Percentiles rank a stretch among this genome's conserved stretches.
Conservation (phyloP, 1,140 invertebrate species). For the Drosophila kanapiae region DNA sequence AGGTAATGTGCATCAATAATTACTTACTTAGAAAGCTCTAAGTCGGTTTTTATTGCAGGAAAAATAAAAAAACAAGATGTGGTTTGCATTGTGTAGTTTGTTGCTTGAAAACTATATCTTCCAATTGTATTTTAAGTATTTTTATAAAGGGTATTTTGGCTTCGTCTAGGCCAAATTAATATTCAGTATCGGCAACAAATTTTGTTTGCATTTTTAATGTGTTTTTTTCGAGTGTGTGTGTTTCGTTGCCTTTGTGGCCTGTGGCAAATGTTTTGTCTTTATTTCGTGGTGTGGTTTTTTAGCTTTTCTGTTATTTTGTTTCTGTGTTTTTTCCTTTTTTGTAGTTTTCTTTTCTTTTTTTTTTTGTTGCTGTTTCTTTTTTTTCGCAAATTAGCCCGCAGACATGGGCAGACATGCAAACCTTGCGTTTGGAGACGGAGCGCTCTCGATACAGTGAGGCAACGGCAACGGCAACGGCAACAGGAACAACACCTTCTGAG, state of each 20-base stretch:
- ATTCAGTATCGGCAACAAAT: neutral
- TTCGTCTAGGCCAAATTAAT: conserved; percentile 13
- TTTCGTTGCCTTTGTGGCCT: conserved; percentile 42
- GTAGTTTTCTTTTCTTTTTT: conserved; percentile 14
- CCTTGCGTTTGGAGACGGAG: conserved; percentile 23
- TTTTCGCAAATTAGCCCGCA: conserved; percentile 58
- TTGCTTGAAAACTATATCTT: neutral
- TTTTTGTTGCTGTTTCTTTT: conserved; percentile 2
- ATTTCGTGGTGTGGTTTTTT: conserved; percentile 34
- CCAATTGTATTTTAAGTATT: neutral
- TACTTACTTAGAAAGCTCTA: no score
- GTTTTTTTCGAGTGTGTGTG: neutral
- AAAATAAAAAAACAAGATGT: no score
- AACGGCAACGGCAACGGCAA: neutral
- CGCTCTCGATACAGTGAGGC: conserved; percentile 18
- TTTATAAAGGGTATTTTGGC: conserved; percentile 3
- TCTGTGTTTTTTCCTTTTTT: conserved; percentile 9
- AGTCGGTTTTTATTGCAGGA: no score
- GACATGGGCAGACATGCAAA: conserved; percentile 62
- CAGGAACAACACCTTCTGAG: conserved; percentile 46
- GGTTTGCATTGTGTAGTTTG: no score
- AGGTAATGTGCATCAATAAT: no score
- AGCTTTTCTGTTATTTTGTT: conserved; percentile 38
- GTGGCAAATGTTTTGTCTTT: conserved; percentile 58
- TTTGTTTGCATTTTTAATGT: conserved; percentile 65